Conservation (phyloP, 2,113 vertebrate species). For the Oophaga pumilio region DNA sequence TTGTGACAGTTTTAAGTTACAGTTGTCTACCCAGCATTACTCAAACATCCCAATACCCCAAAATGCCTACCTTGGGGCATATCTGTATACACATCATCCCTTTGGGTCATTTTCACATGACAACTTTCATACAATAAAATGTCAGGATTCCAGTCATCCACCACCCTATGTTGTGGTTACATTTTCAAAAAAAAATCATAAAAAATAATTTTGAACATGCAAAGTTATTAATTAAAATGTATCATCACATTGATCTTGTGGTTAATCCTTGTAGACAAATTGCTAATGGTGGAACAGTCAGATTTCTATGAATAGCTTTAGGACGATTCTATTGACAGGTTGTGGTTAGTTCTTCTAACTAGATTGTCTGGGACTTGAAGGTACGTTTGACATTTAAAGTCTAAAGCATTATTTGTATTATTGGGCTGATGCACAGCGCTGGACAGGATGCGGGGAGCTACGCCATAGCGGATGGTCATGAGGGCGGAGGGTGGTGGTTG, state of each 20-base stretch:
- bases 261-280: not conserved
- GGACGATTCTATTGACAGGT: not conserved
- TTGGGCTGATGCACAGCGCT: not conserved
- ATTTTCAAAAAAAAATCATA: too few species aligned
- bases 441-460: not conserved
- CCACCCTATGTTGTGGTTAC: too few species aligned
- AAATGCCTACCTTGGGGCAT: too few species aligned
- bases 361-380: conserved; percentile 15
- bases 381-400: not conserved
- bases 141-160: too few species aligned
- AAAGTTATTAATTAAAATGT: not conserved
- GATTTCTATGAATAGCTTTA: not conserved
- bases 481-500: not conserved
- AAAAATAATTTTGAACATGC: too few species aligned
- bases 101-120: too few species aligned
- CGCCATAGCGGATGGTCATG: conserved; percentile 36
- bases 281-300: not conserved
- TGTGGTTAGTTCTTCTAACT: not conserved
- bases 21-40: too few species aligned
- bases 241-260: not conserved
- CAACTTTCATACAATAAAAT: too few species aligned
- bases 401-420: conserved; percentile 29
- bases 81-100: too few species aligned
- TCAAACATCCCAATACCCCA: too few species aligned
- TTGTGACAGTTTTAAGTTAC: too few species aligned